Conservation (phyloP, 2,113 vertebrate genomes). For the Takifugu bimaculatus region DNA sequence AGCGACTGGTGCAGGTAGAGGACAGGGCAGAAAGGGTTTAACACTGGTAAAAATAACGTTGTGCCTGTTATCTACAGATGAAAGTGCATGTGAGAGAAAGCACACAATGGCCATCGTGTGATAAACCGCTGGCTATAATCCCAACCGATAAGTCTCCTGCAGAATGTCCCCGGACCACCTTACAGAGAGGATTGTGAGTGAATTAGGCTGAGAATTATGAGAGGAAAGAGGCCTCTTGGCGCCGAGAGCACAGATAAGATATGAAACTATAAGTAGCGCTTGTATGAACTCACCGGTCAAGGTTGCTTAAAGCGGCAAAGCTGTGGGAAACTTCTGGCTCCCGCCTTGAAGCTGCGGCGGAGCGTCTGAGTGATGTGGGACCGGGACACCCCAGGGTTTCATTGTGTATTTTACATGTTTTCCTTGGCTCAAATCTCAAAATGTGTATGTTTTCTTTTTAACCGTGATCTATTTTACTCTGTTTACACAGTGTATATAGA, state of each 20-base stretch:
- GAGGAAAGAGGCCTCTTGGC: constrained; percentile 16
- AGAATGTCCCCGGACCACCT: not conserved
- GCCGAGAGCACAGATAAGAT: constrained; percentile 62
- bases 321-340: constrained; percentile 41
- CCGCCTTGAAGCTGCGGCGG: not conserved
- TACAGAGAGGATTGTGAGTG: not conserved
- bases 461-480: too few species aligned
- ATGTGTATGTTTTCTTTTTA: too few species aligned
- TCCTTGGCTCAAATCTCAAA: not conserved
- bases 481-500: too few species aligned
- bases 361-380: constrained; percentile 11
- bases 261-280: constrained; percentile 52
- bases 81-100: not conserved
- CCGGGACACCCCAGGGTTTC: constrained; percentile 3
- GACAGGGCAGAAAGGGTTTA: too few species aligned
- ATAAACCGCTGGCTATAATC: too few species aligned
- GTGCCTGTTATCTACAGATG: not conserved
- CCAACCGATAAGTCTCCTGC: not conserved
- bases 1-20: too few species aligned
- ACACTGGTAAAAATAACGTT: not conserved
- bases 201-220: not conserved
- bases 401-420: not conserved
- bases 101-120: too few species aligned
- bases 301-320: constrained; percentile 31
- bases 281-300: constrained; percentile 21